phyloP scores from a whole-genome alignment of 2,113 vertebrate species.

The Rutilus rutilus region DNA sequence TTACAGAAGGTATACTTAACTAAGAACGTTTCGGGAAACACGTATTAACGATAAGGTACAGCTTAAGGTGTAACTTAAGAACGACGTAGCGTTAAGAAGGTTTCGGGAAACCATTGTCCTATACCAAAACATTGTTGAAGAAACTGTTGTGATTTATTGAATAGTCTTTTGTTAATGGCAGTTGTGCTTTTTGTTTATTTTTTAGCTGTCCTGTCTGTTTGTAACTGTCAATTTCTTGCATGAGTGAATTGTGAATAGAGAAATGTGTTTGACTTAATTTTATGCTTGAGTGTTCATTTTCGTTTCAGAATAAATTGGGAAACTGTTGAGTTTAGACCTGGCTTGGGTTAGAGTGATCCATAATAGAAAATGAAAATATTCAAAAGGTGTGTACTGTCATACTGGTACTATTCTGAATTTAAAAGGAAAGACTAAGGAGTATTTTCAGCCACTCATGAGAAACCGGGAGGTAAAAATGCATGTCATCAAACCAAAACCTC shows the following conservation, averaged over 20 bases:
- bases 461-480: not conserved
- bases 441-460: not conserved
- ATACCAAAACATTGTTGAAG: too few species aligned
- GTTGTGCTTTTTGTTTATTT: not conserved
- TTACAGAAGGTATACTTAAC: too few species aligned
- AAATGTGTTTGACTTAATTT: slow-evolving; percentile 22
- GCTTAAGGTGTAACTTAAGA: too few species aligned
- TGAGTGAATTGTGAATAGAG: slow-evolving; percentile 5
- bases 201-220: not conserved
- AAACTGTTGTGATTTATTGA: not conserved
- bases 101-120: too few species aligned
- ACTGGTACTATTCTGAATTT: not conserved
- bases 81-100: too few species aligned
- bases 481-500: not conserved
- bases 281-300: slow-evolving; percentile 28
- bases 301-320: slow-evolving; percentile 16
- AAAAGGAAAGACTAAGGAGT: not conserved
- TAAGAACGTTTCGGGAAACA: too few species aligned
- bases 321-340: slow-evolving; percentile 6
- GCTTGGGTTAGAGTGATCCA: not conserved
- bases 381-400: not conserved
- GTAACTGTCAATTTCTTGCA: slow-evolving; percentile 3
- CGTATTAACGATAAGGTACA: too few species aligned
- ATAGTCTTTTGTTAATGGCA: not conserved
- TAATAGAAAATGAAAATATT: not conserved